A percentile compares a stretch with the other conserved stretches of the same genome.
Conservation (phyloP, 2,797 vertebrate species). For the Helarctos malayanus region DNA sequence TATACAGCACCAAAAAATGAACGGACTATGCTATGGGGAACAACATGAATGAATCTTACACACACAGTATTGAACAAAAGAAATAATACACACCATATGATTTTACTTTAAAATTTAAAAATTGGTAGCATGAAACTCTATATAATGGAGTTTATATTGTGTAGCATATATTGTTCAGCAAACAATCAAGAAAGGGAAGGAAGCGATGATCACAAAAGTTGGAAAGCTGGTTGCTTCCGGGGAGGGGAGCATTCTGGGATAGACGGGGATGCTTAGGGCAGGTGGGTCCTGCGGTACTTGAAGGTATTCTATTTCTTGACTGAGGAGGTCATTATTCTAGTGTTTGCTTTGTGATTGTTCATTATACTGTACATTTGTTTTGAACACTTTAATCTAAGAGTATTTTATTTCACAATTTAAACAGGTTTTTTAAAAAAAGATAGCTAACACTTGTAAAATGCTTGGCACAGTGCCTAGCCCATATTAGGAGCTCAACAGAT, state of each 20-base stretch:
- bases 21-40: neutral
- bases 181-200: neutral
- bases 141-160: neutral
- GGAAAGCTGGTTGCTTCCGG: neutral
- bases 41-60: neutral
- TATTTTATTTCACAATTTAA: conserved; percentile 83
- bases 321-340: conserved; percentile 6
- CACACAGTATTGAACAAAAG: neutral
- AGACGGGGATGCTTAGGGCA: rapidly evolving
- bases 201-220: neutral
- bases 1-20: neutral
- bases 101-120: conserved; percentile 54
- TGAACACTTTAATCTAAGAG: conserved; percentile 79
- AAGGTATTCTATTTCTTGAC: conserved; percentile 39
- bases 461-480: conserved; percentile 79
- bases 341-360: conserved; percentile 71
- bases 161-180: neutral
- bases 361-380: conserved; percentile 78
- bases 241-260: neutral
- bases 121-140: neutral
- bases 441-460: conserved; percentile 82
- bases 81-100: neutral
- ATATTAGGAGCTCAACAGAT: conserved; percentile 84
- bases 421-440: conserved; percentile 75
- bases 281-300: neutral